Percentiles rank a stretch among this genome's conserved stretches.
Evolutionary conservation across 2,888 invertebrate genomes (phyloP).

Genomic region (Pristionchus arcanus): DNA sequence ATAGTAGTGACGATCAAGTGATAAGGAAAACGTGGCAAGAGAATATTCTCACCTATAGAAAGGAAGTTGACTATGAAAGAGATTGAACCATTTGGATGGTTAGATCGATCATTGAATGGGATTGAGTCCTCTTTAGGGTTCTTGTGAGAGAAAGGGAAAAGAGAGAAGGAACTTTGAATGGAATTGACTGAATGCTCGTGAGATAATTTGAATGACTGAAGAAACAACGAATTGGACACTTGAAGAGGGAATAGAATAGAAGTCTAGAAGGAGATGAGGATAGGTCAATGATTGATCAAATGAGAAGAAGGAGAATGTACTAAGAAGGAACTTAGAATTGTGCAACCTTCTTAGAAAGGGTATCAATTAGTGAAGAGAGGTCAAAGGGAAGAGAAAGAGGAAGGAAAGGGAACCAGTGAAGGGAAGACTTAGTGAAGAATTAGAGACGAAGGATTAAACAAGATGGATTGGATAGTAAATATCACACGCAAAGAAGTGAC

Average conservation of each 20-base stretch:
- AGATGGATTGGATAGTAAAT: neutral
- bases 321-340: neutral
- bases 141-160: neutral
- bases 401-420: neutral
- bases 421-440: neutral
- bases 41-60: neutral
- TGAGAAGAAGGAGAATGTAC: neutral
- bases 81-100: neutral
- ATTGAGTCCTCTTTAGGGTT: neutral
- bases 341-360: neutral
- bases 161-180: neutral
- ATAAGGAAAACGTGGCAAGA: constrained; percentile 14
- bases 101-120: neutral
- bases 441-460: neutral
- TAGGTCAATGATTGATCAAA: constrained; percentile 21
- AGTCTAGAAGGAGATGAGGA: constrained; percentile 52
- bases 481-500: neutral
- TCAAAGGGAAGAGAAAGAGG: constrained; percentile 17
- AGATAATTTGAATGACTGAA: neutral
- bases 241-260: constrained; percentile 28
- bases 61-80: neutral
- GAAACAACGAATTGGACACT: constrained; percentile 48
- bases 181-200: neutral
- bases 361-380: constrained; percentile 26
- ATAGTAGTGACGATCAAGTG: neutral